Percentiles rank a stretch among this genome's conserved stretches.
phyloP scores from a whole-genome alignment of 2,888 invertebrate genomes.

The Anorthoa munda region DNA sequence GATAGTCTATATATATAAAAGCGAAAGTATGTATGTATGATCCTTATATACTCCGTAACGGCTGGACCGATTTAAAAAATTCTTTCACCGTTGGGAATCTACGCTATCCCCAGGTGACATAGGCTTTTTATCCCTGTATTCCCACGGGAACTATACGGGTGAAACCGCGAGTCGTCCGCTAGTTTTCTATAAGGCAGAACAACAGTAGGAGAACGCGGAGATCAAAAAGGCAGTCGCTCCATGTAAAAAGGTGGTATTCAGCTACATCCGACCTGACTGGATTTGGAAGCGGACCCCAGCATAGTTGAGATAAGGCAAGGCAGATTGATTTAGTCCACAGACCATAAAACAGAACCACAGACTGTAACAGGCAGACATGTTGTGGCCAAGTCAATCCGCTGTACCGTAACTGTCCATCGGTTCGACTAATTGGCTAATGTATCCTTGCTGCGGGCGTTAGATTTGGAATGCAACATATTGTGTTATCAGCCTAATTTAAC shows the following conservation, averaged over 20 bases:
- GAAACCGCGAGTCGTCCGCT: no score
- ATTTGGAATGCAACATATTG: constrained; percentile 53
- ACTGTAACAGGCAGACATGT: not conserved
- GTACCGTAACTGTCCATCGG: constrained; percentile 21
- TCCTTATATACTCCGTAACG: no score
- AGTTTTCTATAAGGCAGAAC: no score
- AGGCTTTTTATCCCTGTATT: no score
- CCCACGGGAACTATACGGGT: no score
- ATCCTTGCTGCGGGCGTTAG: constrained; percentile 56
- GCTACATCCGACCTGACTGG: not conserved
- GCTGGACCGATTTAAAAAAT: no score
- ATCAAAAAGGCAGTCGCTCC: no score
- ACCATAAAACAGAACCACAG: not conserved
- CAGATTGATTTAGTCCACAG: not conserved
- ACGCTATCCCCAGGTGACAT: no score
- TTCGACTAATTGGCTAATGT: constrained; percentile 51
- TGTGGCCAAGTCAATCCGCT: not conserved
- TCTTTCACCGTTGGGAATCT: no score
- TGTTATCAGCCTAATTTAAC: constrained; percentile 47
- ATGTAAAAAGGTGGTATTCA: not conserved
- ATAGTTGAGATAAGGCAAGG: not conserved
- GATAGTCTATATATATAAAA: no score
- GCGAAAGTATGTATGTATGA: no score
- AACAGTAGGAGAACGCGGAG: no score
- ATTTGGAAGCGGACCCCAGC: not conserved